A percentile compares a stretch with the other conserved stretches of the same genome.
Conservation (phyloP, 2,113 vertebrate genomes). For the Neolamprologus sp. region DNA sequence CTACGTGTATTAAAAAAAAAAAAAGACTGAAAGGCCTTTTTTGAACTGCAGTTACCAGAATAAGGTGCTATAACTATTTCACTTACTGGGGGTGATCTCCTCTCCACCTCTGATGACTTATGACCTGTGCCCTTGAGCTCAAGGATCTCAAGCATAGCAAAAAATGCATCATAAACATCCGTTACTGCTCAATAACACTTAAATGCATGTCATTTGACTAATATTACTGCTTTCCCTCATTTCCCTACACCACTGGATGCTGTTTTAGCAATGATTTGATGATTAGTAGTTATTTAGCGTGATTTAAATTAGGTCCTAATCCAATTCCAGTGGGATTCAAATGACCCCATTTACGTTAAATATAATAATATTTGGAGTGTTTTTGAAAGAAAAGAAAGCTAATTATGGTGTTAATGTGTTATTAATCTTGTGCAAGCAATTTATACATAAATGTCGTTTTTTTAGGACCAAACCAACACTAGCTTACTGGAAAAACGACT, state of each 20-base stretch:
- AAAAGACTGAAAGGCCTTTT: fast-evolving
- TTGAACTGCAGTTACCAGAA: not conserved
- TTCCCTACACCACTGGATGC: not conserved
- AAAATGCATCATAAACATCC: not conserved
- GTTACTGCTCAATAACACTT: not conserved
- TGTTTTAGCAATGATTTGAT: not conserved
- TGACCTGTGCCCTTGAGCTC: not conserved
- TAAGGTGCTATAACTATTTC: not conserved
- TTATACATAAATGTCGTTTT: too few species aligned
- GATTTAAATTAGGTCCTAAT: not conserved
- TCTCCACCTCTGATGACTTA: not conserved
- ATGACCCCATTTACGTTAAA: too few species aligned
- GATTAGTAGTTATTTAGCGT: not conserved
- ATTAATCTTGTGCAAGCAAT: too few species aligned
- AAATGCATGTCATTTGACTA: not conserved
- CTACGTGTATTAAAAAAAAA: not conserved
- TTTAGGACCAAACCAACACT: too few species aligned
- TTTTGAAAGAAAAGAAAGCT: too few species aligned
- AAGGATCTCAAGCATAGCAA: not conserved
- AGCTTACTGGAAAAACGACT: too few species aligned
- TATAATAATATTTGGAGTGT: too few species aligned
- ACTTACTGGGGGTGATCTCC: not conserved
- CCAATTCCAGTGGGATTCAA: not conserved
- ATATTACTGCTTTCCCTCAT: not conserved
- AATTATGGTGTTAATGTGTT: too few species aligned